Conservation (phyloP, 1,140 invertebrate genomes). For the Gryllus bimaculatus region DNA sequence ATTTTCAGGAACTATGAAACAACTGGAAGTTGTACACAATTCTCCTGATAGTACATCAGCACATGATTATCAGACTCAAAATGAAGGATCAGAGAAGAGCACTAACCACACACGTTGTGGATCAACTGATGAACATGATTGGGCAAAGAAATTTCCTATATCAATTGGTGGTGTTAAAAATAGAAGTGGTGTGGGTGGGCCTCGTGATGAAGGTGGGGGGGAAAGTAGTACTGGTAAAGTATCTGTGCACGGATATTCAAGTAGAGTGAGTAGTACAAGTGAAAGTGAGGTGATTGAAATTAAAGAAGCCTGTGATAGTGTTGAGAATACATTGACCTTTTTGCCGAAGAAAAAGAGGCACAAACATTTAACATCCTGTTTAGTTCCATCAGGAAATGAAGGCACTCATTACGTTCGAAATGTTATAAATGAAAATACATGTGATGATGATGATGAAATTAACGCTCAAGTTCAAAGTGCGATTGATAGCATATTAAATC, state of each 20-base stretch:
- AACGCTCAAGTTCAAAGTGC: slow-evolving; percentile 67
- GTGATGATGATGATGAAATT: slow-evolving; percentile 49
- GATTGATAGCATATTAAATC: slow-evolving; percentile 65
- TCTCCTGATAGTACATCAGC: background rate
- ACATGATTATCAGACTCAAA: background rate
- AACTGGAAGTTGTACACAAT: slow-evolving; percentile 6
- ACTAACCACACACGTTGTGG: background rate
- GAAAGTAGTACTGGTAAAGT: background rate
- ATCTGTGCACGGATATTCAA: background rate
- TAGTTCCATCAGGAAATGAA: slow-evolving; percentile 1
- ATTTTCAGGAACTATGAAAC: background rate
- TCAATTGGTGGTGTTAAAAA: background rate
- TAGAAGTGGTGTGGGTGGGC: slow-evolving; percentile 4
- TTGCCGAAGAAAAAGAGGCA: slow-evolving; percentile 15
- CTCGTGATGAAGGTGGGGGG: slow-evolving; percentile 16
- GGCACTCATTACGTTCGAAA: background rate
- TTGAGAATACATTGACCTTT: background rate
- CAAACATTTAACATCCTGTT: slow-evolving; percentile 10
- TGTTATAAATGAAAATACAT: background rate
- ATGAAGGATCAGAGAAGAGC: background rate
- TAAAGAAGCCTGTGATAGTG: slow-evolving; percentile 19
- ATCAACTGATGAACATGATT: background rate
- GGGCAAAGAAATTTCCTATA: background rate
- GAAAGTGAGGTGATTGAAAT: slow-evolving; percentile 10
- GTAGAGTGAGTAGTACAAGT: background rate